Evolutionary conservation across 2,888 invertebrate genomes (phyloP).

Genomic region (Hyppa rectilinea): DNA sequence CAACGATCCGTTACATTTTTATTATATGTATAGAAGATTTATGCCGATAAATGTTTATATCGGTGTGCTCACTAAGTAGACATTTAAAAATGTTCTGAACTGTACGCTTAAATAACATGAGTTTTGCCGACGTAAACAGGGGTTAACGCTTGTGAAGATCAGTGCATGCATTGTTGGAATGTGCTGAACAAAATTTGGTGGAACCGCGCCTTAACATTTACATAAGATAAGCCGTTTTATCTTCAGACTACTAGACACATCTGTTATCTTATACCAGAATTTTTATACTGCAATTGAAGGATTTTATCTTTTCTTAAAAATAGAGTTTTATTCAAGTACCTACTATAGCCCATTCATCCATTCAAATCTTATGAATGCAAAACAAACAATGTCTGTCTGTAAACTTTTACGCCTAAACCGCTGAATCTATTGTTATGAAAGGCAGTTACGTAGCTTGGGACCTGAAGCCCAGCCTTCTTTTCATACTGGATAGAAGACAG

Average conservation of each 20-base stretch:
- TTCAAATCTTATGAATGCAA: not conserved
- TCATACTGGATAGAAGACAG: too few relatives aligned
- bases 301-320: slow-evolving; percentile 7
- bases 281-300: slow-evolving; percentile 6
- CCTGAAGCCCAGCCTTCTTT: too few relatives aligned
- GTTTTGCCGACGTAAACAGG: not conserved
- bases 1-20: too few relatives aligned
- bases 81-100: not conserved
- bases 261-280: slow-evolving; percentile 32
- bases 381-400: too few relatives aligned
- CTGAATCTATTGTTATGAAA: not conserved
- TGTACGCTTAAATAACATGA: not conserved
- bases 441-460: not conserved
- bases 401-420: not conserved
- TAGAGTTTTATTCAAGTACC: not conserved
- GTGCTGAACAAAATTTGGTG: not conserved
- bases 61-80: not conserved
- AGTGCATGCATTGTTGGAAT: not conserved
- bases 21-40: too few relatives aligned
- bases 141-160: not conserved
- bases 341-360: too few relatives aligned
- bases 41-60: not conserved
- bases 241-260: slow-evolving; percentile 2
- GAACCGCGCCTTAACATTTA: slow-evolving; percentile 19
- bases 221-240: slow-evolving; percentile 34